Evolutionary conservation across 2,888 invertebrate genomes (phyloP).

Genomic region (Xylocampa areola): DNA sequence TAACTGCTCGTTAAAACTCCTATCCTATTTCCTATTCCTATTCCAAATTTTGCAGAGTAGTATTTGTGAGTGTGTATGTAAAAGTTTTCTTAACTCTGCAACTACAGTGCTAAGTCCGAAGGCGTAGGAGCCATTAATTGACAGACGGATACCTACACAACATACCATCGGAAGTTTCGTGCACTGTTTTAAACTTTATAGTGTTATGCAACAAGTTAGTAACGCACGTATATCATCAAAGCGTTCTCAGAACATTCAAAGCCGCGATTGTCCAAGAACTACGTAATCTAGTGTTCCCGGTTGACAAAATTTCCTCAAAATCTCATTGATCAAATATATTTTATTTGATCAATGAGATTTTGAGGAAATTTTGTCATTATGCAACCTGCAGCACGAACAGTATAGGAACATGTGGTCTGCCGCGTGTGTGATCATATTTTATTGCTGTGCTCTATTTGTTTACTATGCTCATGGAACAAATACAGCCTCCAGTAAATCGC

Average conservation of each 20-base stretch:
- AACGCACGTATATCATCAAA: constrained; percentile 1
- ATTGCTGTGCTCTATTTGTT: neutral
- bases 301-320: neutral
- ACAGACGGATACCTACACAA: constrained; percentile 4
- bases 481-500: neutral
- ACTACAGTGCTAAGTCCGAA: neutral
- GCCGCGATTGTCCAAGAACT: neutral
- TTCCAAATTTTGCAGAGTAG: neutral
- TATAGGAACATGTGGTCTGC: too few species aligned
- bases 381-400: neutral
- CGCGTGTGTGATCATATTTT: too few species aligned
- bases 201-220: constrained; percentile 3
- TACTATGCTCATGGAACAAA: neutral
- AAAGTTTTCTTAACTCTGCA: neutral
- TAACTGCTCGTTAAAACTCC: neutral
- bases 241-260: neutral
- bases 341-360: neutral
- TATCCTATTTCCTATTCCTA: neutral
- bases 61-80: neutral
- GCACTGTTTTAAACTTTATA: neutral
- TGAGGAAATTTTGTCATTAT: neutral
- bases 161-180: neutral
- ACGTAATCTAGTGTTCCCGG: neutral
- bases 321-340: too few species aligned
- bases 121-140: neutral